Conservation (phyloP, 2,888 invertebrate species). For the Brachyptera putata region DNA sequence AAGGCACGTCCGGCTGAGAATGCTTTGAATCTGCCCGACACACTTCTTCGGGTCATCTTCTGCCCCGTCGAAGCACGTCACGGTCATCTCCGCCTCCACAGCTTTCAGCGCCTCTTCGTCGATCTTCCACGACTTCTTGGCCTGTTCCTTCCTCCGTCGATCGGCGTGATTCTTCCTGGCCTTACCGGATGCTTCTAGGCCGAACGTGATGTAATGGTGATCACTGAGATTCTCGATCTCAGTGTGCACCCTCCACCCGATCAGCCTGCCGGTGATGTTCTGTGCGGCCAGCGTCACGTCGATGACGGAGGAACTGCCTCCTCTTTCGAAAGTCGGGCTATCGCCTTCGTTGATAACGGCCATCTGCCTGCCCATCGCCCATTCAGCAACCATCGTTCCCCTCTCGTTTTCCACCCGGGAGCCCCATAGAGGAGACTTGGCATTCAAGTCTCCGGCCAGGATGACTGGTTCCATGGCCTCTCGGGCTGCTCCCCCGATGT, state of each 20-base stretch:
- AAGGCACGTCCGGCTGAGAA: background rate
- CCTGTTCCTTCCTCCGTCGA: background rate
- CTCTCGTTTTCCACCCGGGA: too few relatives aligned
- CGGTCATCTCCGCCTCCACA: background rate
- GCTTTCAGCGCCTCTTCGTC: background rate
- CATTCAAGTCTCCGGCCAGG: background rate
- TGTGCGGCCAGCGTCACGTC: background rate
- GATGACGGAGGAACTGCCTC: background rate
- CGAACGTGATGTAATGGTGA: background rate
- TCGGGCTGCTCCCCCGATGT: background rate
- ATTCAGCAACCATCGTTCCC: background rate
- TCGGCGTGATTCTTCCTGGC: background rate
- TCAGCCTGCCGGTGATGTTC: background rate
- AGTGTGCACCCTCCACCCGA: background rate
- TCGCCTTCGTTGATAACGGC: background rate
- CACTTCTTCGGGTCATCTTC: background rate
- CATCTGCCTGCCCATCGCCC: background rate
- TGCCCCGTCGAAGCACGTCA: background rate
- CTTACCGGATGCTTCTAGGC: background rate
- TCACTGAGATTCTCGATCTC: background rate
- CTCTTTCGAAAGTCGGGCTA: background rate
- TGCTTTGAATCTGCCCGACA: background rate
- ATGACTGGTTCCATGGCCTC: background rate
- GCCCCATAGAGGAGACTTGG: background rate
- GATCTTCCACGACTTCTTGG: background rate